A percentile compares a stretch with the other conserved stretches of the same genome.
phyloP scores from a whole-genome alignment of 2,888 invertebrate genomes.

The Agrotis clavis region DNA sequence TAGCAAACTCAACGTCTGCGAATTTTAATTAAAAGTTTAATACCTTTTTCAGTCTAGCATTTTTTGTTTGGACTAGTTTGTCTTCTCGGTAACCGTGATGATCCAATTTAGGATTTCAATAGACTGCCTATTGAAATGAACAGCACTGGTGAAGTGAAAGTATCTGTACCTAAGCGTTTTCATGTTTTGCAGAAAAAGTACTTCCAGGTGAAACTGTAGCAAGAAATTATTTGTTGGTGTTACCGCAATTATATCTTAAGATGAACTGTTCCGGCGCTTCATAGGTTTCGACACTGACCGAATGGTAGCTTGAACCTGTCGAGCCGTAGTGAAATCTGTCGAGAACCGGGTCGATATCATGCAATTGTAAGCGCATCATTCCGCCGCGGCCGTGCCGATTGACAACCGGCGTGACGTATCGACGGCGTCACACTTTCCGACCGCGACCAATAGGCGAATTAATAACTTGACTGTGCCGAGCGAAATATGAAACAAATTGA shows the following conservation, averaged over 20 bases:
- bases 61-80: slow-evolving; percentile 4
- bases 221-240: slow-evolving; percentile 35
- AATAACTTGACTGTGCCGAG: slow-evolving; percentile 67
- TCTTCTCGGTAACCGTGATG: slow-evolving; percentile 17
- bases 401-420: slow-evolving; percentile 86
- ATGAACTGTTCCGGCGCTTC: slow-evolving; percentile 39
- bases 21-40: slow-evolving; percentile 21
- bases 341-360: slow-evolving; percentile 84
- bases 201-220: slow-evolving; percentile 16
- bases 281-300: slow-evolving; percentile 61
- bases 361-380: slow-evolving; percentile 81
- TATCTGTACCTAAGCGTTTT: slow-evolving; percentile 31
- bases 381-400: slow-evolving; percentile 82
- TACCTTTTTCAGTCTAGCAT: slow-evolving; percentile 14
- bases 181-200: slow-evolving; percentile 23
- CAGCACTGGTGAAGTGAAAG: slow-evolving; percentile 42
- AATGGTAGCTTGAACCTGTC: slow-evolving; percentile 69
- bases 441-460: slow-evolving; percentile 76
- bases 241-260: slow-evolving; percentile 47
- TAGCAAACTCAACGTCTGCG: neutral
- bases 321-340: slow-evolving; percentile 72
- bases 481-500: slow-evolving; percentile 75
- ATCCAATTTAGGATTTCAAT: slow-evolving; percentile 19
- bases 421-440: slow-evolving; percentile 79
- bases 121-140: slow-evolving; percentile 9